Percentiles rank a stretch among this genome's conserved stretches.
Evolutionary conservation across 35 echinoderm and acorn worm species (phyloP).

Genomic region (Diadema setosum): DNA sequence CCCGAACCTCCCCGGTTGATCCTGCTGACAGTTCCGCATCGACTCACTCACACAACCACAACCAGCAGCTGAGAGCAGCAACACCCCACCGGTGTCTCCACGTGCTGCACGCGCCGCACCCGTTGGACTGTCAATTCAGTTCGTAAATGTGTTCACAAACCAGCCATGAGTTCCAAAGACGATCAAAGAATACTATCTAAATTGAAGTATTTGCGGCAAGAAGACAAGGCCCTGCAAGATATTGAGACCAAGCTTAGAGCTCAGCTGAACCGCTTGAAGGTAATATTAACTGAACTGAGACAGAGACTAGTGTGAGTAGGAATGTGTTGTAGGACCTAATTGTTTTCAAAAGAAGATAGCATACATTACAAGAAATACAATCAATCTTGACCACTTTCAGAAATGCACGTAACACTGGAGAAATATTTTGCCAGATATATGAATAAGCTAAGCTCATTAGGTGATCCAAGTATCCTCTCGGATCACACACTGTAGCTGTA

Average conservation of each 20-base stretch:
- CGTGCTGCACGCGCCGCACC: no score
- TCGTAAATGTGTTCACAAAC: no score
- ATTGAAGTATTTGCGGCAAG: conserved; percentile 49
- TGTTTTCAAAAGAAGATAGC: neutral
- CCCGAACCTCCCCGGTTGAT: no score
- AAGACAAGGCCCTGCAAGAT: conserved; percentile 48
- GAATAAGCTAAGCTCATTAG: neutral
- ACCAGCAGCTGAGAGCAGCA: no score
- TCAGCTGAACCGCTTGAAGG: conserved; percentile 44
- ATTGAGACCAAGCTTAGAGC: conserved; percentile 35
- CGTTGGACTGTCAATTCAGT: no score
- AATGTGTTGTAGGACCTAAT: neutral
- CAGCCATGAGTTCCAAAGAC: no score
- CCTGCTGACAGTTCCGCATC: no score
- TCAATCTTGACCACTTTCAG: neutral
- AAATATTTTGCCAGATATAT: neutral
- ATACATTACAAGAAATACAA: neutral
- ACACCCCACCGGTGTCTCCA: no score
- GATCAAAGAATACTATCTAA: conserved; percentile 25
- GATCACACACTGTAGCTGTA: no score
- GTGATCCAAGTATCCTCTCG: no score
- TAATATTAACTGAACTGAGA: neutral
- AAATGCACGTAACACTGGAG: neutral
- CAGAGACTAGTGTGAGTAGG: neutral
- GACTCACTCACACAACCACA: no score